These are phyloP conservation scores for Petrocephalus microphthalmus DNA, from an alignment of 2,113 vertebrate species.

Conservation along the genomic window DNA sequence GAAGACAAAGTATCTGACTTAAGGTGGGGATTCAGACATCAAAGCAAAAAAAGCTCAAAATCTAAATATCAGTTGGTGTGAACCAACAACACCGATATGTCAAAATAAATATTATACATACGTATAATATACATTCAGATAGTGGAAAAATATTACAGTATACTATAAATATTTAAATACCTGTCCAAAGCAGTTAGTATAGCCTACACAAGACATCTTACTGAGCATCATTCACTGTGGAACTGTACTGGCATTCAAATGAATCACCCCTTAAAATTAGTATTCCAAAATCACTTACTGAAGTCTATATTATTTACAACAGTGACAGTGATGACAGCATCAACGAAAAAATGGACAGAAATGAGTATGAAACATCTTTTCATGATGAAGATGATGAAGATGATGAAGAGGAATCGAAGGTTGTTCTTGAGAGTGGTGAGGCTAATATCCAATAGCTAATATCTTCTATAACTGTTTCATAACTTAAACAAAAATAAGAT, in stretches of 20 bases:
- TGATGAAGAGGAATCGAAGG: background rate
- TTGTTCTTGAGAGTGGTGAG: constrained; percentile 49
- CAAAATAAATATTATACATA: background rate
- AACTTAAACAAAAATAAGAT: too few species aligned
- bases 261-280: background rate
- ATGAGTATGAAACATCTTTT: background rate
- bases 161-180: background rate
- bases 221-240: background rate
- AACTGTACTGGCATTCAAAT: background rate
- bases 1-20: constrained; percentile 22
- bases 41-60: background rate
- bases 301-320: background rate
- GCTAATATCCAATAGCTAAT: background rate
- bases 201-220: background rate
- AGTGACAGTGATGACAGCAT: constrained; percentile 31
- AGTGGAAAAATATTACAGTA: background rate
- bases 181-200: background rate
- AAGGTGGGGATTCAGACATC: constrained; percentile 29
- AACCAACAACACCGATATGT: background rate
- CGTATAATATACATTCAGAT: too few species aligned
- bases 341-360: constrained; percentile 22
- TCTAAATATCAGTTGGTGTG: background rate
- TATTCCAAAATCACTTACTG: background rate
- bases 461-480: background rate
- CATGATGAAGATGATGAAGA: constrained; percentile 20